These are phyloP conservation scores for Amphiprion percula DNA, from an alignment of 2,113 vertebrate species.

Conservation along the genomic window DNA sequence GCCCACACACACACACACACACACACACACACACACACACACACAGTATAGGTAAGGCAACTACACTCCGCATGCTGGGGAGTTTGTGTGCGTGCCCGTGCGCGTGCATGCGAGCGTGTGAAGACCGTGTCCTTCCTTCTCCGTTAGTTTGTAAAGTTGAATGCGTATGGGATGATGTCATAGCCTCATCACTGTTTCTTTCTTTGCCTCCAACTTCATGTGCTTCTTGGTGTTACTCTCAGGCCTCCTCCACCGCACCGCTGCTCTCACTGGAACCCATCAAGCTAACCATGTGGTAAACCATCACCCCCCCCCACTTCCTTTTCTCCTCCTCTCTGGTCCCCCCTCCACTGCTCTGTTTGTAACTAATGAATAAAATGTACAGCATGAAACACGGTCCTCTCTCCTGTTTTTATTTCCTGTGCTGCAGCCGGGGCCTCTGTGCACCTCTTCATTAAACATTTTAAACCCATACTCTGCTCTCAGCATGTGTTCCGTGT, in stretches of 20 bases:
- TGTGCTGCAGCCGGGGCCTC: constrained; percentile 45
- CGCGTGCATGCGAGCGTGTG: background rate
- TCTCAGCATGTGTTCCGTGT: constrained; percentile 67
- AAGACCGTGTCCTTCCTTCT: constrained; percentile 46
- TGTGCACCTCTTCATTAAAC: constrained; percentile 67
- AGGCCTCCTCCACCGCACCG: constrained; percentile 43
- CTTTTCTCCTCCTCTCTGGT: background rate
- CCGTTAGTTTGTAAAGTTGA: constrained; percentile 76
- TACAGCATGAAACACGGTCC: constrained; percentile 68
- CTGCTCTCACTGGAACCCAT: constrained; percentile 55
- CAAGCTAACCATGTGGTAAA: constrained; percentile 65
- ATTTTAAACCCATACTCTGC: constrained; percentile 46
- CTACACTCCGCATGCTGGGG: constrained; percentile 55
- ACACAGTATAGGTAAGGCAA: constrained; percentile 31
- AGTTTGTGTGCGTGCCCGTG: constrained; percentile 47
- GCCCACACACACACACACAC: constrained; percentile 37
- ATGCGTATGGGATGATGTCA: constrained; percentile 72
- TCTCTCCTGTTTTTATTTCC: constrained; percentile 64
- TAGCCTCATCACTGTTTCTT: constrained; percentile 49
- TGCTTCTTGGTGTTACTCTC: constrained; percentile 41
- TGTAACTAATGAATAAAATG: constrained; percentile 69
- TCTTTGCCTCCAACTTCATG: constrained; percentile 62
- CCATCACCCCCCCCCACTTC: constrained; percentile 23
- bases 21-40: constrained; percentile 26
- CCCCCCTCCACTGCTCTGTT: constrained; percentile 37